phyloP scores from a whole-genome alignment of 2,797 vertebrate genomes.

The Mionectes olivaceus region DNA sequence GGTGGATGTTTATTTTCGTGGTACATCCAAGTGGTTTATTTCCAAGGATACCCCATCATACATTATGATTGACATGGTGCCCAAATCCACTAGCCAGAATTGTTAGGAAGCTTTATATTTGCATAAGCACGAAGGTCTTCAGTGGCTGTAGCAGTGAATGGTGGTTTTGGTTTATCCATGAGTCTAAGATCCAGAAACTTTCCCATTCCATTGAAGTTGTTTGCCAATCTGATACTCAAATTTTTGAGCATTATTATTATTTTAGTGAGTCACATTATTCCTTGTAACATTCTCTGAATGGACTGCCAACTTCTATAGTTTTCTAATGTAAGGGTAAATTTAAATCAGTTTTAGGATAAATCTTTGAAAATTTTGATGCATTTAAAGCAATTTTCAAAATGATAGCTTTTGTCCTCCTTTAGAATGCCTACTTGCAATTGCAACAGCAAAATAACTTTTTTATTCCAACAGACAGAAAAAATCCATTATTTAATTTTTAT shows the following conservation, averaged over 20 bases:
- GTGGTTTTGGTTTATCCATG: background rate
- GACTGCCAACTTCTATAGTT: background rate
- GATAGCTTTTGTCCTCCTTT: background rate
- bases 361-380: background rate
- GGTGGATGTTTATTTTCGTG: background rate
- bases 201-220: background rate
- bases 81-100: background rate
- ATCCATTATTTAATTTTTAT: background rate
- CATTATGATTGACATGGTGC: background rate
- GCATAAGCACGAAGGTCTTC: background rate
- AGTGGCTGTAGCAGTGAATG: background rate
- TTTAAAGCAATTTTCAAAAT: background rate
- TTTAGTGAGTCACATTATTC: background rate
- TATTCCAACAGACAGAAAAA: background rate
- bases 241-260: background rate
- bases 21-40: background rate
- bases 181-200: background rate
- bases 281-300: background rate
- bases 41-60: background rate
- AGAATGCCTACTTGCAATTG: background rate
- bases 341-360: background rate
- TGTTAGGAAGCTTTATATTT: background rate
- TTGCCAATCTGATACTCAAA: background rate
- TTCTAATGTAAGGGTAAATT: background rate
- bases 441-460: background rate